Evolutionary conservation across 2,888 invertebrate genomes (phyloP).

Genomic region (Heliconius erato): DNA sequence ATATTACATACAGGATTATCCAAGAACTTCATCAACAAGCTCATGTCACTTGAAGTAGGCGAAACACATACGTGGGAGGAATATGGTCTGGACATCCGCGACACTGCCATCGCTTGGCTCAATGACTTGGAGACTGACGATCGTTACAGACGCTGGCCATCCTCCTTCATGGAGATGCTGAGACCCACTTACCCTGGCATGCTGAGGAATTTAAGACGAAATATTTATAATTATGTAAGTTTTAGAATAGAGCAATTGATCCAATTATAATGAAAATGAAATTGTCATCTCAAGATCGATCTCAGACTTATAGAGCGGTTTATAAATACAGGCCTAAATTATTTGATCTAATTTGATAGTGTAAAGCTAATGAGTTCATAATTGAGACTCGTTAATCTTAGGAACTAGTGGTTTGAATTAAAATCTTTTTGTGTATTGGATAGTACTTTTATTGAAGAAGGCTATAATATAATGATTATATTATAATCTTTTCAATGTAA

Average conservation of each 20-base stretch:
- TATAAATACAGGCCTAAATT: too few species aligned
- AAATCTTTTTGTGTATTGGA: too few species aligned
- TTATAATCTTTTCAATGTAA: too few species aligned
- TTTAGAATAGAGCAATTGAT: neutral
- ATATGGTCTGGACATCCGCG: constrained; percentile 97
- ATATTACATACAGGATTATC: constrained; percentile 82
- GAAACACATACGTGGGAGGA: constrained; percentile 87
- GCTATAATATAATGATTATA: too few species aligned
- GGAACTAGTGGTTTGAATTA: too few species aligned
- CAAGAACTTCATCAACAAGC: constrained; percentile 86
- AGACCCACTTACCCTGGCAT: constrained; percentile 99
- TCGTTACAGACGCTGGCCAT: constrained; percentile 95
- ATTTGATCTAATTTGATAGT: too few species aligned
- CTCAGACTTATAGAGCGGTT: too few species aligned
- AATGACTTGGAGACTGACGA: constrained; percentile 97
- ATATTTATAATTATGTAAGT: constrained; percentile 91
- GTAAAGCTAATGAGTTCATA: too few species aligned
- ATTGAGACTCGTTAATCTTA: too few species aligned
- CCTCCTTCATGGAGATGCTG: constrained; percentile 94
- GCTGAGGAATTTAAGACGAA: constrained; percentile 94
- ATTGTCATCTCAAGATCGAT: too few species aligned
- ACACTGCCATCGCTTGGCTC: constrained; percentile 96
- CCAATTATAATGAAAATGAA: too few species aligned
- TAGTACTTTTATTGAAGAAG: too few species aligned
- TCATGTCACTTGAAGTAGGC: constrained; percentile 90